A percentile compares a stretch with the other conserved stretches of the same genome.
Conservation (phyloP, 2,797 vertebrate species). For the Squalus acanthias region DNA sequence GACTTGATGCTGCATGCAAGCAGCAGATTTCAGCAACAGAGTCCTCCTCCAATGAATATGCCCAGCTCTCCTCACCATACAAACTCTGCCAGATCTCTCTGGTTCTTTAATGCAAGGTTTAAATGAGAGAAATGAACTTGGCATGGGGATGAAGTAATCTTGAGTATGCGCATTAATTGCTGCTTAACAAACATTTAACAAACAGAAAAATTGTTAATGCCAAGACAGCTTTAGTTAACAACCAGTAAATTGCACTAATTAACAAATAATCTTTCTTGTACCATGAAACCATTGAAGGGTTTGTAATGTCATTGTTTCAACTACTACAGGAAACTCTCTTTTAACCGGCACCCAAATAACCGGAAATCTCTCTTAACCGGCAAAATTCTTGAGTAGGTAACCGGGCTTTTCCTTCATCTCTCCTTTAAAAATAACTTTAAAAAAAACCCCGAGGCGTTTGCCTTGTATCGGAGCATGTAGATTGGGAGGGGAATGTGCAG, state of each 20-base stretch:
- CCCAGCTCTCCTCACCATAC: background rate
- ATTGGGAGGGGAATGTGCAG: no score
- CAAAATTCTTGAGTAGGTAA: no score
- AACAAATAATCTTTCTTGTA: background rate
- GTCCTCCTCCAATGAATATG: background rate
- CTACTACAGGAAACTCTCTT: no score
- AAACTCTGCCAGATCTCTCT: background rate
- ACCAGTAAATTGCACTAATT: background rate
- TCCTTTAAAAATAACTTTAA: no score
- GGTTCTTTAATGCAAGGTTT: no score
- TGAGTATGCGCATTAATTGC: background rate
- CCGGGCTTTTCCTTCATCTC: no score
- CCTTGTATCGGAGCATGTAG: no score
- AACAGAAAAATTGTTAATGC: background rate
- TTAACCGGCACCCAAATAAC: no score
- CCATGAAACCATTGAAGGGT: background rate
- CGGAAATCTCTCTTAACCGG: no score
- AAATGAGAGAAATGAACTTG: background rate
- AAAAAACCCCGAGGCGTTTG: no score
- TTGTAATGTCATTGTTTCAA: background rate
- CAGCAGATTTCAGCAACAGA: background rate
- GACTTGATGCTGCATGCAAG: background rate
- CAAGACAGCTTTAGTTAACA: background rate
- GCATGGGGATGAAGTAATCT: background rate
- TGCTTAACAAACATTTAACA: background rate